Base-by-base conservation (phyloP, 2,888 invertebrate species). In the Sialis fuliginosa region DNA sequence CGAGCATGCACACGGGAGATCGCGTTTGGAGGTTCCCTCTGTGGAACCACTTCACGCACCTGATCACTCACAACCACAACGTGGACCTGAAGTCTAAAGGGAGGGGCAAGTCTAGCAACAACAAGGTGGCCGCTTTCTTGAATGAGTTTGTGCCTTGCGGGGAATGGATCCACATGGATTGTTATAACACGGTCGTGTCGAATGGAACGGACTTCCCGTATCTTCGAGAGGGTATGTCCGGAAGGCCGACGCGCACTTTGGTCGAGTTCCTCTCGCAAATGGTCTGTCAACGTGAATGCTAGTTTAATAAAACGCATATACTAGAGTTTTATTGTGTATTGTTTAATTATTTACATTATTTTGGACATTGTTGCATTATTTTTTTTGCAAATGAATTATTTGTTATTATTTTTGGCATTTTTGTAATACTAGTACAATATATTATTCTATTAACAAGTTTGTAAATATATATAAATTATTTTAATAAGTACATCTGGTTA, bases 111-210 rank as follows among this genome's bases (percentile, higher is more conserved):
- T 71, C 71, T 1, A 83, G 74, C 2, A 81, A 82, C 5, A 82
- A 81, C 57, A 77, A 75, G 1, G 84, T 84, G 7, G 84, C 84
- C 32, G 81, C 81, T 8, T 85, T 85, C 58, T 64, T 85, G 8
- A 64, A 73, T 62, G 81, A 83, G 61, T 85, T 85, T 62, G 74
- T 74, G 5, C 71, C 70, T 1, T 66, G 70, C 37, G 70, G 73
- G 9, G 59, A 62, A 10, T 84, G 82, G 83, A 57, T 81, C 60
- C 85, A 85, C 63, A 58, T 84, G 51, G 84, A 85, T 60, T 84
- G 83, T 49, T 82, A 83, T 45, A 75, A 80, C 39, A 80, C 82
- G 5, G 79, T 79, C 78, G 70, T 70, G 22, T 67, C 73, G 42
- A 74, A 74, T 49, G 66, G 64, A 46, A 68, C 68, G 52, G 72